phyloP scores from a whole-genome alignment of 2,888 invertebrate genomes.

The Drosophila affinis region DNA sequence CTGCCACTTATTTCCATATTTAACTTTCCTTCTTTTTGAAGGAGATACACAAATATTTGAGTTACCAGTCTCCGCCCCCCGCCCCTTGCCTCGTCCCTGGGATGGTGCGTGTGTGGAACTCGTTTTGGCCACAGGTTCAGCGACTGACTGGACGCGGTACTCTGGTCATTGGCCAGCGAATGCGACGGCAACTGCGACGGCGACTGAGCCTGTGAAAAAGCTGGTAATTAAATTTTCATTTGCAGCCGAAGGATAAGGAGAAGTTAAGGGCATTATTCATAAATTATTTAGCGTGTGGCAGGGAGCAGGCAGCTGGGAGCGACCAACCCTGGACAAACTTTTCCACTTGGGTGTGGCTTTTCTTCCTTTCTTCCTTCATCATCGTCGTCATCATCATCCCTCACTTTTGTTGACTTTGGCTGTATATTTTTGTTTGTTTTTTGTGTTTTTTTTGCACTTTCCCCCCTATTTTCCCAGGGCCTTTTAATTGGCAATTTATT shows the following conservation, averaged over 20 bases:
- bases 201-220: slow-evolving; percentile 71
- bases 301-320: slow-evolving; percentile 6
- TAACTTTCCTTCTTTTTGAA: not conserved
- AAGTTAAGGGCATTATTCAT: slow-evolving; percentile 43
- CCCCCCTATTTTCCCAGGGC: slow-evolving; percentile 11
- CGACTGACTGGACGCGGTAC: not conserved
- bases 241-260: slow-evolving; percentile 53
- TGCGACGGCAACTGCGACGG: not conserved
- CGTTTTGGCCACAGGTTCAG: slow-evolving; percentile 42
- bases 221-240: slow-evolving; percentile 75
- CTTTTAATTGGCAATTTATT: slow-evolving; percentile 70
- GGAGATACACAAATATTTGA: not conserved
- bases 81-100: not conserved
- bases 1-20: not conserved
- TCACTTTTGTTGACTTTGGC: not conserved
- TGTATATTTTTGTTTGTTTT: not conserved
- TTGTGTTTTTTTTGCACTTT: slow-evolving; percentile 2
- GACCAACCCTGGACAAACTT: slow-evolving; percentile 35
- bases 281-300: slow-evolving; percentile 58
- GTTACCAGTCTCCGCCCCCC: not conserved
- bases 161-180: slow-evolving; percentile 47
- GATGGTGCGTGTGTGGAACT: slow-evolving; percentile 57
- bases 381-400: not conserved
- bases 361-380: not conserved
- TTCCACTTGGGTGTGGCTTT: slow-evolving; percentile 36